Base-by-base conservation (phyloP, 2,888 invertebrate species). In the Dicyrtomina minuta region DNA sequence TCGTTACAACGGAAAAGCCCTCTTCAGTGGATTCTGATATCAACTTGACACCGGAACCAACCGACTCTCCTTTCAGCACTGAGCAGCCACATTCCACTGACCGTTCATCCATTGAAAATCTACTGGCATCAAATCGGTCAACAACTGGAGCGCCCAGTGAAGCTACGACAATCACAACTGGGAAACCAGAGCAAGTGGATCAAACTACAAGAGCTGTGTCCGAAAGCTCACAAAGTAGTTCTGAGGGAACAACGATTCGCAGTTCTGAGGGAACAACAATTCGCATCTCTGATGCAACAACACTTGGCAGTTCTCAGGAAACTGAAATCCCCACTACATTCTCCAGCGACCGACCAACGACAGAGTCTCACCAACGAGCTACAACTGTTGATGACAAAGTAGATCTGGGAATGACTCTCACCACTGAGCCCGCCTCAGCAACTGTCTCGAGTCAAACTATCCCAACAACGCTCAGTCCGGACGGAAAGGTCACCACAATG, bases 131-230 rank as follows among this genome's bases (percentile, higher is more conserved):
- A 58, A 24, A 59, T 26, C 59, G 53, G 77, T 77, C 77, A 17
- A 79, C 78, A 70, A 78, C 59, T n/a, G 1, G 17, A 1, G 8
- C 8, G n/a, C 41, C 59, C 1, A 24, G 1, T 27, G 58, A 24
- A 26, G 17, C 27, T n/a, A 26, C 58, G 26, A 58, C 58, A 24
- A 58, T 27, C 13, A 39, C 20, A 13, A 59, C 49, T 12, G 49
- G 22, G n/a, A 44, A 44, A 44, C 2, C n/a, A 2, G 15, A 13
- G 2, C 15, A 44, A n/a, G 44, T n/a, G n/a, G 1, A n/a, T 3
- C 44, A 44, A 44, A 44, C 44, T n/a, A 44, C 44, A 44, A 5
- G 10, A 41, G 43, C 13, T 13, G 8, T 41, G 4, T n/a, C 46
- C 17, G 5, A 46, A 17, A 46, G 5, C 3, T 12, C 49, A 20